Evolutionary conservation across 2,113 vertebrate genomes (phyloP).

Genomic region (Columba livia): DNA sequence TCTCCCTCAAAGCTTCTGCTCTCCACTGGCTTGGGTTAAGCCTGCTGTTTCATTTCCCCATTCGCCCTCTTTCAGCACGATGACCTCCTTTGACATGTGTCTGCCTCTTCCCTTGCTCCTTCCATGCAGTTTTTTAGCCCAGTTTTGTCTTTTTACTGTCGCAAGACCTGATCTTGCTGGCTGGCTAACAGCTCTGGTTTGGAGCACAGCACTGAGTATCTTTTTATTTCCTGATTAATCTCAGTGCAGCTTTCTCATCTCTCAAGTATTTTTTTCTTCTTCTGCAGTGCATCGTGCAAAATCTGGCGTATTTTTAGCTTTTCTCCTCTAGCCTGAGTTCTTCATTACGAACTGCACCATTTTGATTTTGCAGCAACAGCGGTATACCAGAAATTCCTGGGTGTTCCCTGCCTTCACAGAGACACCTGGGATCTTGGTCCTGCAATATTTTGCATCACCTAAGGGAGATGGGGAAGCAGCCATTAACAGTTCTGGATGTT

Average conservation of each 20-base stretch:
- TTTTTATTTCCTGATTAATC: background rate
- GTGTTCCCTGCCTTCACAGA: background rate
- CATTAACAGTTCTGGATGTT: background rate
- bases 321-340: background rate
- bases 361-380: background rate
- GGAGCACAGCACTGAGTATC: background rate
- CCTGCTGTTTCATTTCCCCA: slow-evolving; percentile 29
- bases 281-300: background rate
- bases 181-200: background rate
- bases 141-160: background rate
- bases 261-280: background rate
- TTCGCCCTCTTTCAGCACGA: background rate
- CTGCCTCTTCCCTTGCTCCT: background rate
- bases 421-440: background rate
- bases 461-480: background rate
- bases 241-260: background rate
- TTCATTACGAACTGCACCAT: background rate
- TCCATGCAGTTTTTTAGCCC: background rate
- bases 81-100: background rate
- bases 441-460: background rate
- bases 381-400: background rate
- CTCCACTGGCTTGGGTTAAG: background rate
- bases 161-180: background rate
- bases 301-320: background rate
- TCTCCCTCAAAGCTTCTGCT: slow-evolving; percentile 19